A percentile compares a stretch with the other conserved stretches of the same genome.
Evolutionary conservation across 2,797 vertebrate genomes (phyloP).

Genomic region (Diglossa cyanea): DNA sequence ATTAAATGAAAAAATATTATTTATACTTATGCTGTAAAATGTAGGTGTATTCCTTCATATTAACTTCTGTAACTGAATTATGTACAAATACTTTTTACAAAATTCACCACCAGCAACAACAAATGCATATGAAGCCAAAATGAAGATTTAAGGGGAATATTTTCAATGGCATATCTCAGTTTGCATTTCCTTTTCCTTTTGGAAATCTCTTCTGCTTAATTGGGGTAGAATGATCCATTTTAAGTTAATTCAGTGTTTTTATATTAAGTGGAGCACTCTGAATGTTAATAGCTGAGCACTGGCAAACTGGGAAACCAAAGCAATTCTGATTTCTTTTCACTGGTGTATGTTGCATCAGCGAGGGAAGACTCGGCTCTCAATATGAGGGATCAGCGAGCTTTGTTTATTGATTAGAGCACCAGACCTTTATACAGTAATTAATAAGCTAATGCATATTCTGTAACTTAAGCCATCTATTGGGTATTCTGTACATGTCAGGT

Average conservation of each 20-base stretch:
- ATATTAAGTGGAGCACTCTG: background rate
- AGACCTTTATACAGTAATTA: too few relatives aligned
- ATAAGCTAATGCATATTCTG: too few relatives aligned
- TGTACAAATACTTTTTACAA: background rate
- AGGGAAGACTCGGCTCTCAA: too few relatives aligned
- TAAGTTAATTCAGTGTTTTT: background rate
- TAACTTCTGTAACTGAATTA: background rate
- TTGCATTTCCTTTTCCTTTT: background rate
- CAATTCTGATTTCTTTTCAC: fast-evolving
- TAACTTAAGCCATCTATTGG: too few relatives aligned
- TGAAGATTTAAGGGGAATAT: background rate
- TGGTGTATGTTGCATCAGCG: background rate
- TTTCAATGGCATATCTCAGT: background rate
- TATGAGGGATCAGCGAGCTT: too few relatives aligned
- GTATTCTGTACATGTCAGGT: too few relatives aligned
- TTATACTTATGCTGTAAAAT: background rate
- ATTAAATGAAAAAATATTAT: background rate
- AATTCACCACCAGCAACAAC: background rate
- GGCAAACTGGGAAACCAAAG: background rate
- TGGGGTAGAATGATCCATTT: background rate
- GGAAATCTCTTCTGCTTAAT: background rate
- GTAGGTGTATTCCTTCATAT: background rate
- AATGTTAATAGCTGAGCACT: background rate
- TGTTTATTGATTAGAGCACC: too few relatives aligned
- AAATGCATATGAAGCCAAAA: background rate